These are phyloP conservation scores for Papilio polyxenes DNA, from an alignment of 1,140 invertebrate genomes.

Conservation along the genomic window DNA sequence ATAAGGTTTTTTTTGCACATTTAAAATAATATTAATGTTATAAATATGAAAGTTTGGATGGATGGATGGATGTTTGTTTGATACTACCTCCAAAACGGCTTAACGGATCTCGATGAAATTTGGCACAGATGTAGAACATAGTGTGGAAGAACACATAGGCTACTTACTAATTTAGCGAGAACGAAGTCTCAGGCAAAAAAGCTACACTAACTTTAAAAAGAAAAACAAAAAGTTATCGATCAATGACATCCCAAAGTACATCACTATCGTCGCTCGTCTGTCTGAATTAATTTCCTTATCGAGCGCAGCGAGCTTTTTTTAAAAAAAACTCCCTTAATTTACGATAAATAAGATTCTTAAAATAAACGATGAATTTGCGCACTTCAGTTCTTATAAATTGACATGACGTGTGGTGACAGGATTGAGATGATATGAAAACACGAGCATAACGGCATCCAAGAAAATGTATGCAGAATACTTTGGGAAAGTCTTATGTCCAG, in stretches of 20 bases:
- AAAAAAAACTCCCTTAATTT: constrained; percentile 23
- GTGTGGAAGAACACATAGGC: no score
- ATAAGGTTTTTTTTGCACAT: no score
- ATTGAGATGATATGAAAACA: background rate
- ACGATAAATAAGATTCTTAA: constrained; percentile 23
- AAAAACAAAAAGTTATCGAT: background rate
- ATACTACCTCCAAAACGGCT: no score
- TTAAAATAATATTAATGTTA: no score
- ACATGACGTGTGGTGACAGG: background rate
- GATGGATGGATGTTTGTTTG: no score
- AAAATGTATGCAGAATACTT: no score
- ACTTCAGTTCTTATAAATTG: background rate
- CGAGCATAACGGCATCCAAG: background rate
- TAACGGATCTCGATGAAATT: no score
- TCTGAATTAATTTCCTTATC: constrained; percentile 30
- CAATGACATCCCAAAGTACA: background rate
- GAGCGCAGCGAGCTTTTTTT: constrained; percentile 19
- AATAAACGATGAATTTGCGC: background rate
- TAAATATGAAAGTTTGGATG: no score
- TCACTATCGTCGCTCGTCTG: background rate
- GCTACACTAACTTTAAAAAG: background rate
- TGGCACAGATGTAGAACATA: no score
- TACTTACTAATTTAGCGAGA: no score
- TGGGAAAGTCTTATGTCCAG: no score
- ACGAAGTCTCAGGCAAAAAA: no score